Conservation (phyloP, 2,888 invertebrate genomes). For the Eugnorisma glareosa region DNA sequence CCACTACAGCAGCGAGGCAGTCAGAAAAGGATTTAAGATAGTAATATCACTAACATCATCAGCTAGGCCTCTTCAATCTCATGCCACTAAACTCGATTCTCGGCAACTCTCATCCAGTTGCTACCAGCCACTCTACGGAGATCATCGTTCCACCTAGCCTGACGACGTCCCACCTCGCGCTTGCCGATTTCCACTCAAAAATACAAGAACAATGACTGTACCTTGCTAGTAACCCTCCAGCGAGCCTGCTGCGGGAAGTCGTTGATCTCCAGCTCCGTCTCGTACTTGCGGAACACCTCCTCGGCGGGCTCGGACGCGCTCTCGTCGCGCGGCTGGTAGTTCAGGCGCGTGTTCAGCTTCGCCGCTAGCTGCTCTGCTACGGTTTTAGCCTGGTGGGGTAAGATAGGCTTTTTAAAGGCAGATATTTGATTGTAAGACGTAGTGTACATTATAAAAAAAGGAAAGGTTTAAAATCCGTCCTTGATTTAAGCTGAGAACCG, state of each 20-base stretch:
- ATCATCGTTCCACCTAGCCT: no score
- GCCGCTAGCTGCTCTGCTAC: constrained; percentile 99
- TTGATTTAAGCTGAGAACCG: background rate
- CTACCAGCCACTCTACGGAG: no score
- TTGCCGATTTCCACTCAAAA: no score
- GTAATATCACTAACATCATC: no score
- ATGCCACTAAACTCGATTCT: no score
- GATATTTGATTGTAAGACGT: background rate
- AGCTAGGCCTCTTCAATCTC: no score
- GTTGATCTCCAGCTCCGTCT: constrained; percentile 99
- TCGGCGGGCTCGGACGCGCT: constrained; percentile 90
- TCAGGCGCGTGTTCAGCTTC: constrained; percentile 98
- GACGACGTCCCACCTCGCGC: no score
- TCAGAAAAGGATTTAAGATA: no score
- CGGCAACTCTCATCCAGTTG: no score
- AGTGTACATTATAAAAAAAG: background rate
- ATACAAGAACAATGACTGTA: no score
- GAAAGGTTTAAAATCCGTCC: background rate
- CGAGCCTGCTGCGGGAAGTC: constrained; percentile 99
- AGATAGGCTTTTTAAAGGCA: background rate
- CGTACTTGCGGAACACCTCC: constrained; percentile 96
- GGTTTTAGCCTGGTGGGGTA: constrained; percentile 93
- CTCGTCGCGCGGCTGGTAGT: constrained; percentile 98
- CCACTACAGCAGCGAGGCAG: no score
- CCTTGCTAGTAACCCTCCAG: constrained; percentile 99